Evolutionary conservation across 2,888 invertebrate genomes (phyloP).

Genomic region (Spilosoma lubricipeda): DNA sequence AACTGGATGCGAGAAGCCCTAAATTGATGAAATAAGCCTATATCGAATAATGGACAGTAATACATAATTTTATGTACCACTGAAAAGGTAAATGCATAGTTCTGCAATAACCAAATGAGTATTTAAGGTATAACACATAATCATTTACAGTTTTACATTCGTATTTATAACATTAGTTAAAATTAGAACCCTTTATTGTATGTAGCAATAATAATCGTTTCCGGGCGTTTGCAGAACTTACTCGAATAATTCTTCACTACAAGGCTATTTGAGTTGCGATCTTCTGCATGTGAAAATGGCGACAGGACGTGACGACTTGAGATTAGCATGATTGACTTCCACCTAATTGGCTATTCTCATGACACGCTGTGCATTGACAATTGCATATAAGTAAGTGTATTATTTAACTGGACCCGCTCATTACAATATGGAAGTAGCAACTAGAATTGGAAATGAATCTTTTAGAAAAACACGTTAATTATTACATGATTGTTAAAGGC

Average conservation of each 20-base stretch:
- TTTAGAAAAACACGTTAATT: neutral
- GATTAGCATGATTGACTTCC: conserved; percentile 15
- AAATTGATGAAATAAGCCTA: no score
- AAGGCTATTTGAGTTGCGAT: neutral
- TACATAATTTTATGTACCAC: neutral
- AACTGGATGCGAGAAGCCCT: no score
- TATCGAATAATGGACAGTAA: no score
- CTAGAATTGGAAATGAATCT: conserved; percentile 5
- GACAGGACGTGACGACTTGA: conserved; percentile 9
- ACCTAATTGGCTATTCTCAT: conserved; percentile 13
- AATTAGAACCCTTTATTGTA: neutral
- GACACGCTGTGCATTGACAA: neutral
- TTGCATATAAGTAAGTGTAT: conserved; percentile 17
- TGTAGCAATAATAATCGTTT: neutral
- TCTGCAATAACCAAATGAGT: no score
- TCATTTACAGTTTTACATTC: neutral
- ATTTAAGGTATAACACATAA: no score
- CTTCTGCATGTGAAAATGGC: conserved; percentile 10
- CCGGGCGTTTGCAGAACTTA: neutral
- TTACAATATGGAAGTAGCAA: conserved; percentile 1
- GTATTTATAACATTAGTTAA: neutral
- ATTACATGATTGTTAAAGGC: neutral
- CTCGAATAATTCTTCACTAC: neutral
- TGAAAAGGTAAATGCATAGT: no score
- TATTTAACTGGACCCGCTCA: conserved; percentile 15